These are phyloP conservation scores for Tragelaphus scriptus DNA, from an alignment of 2,113 vertebrate species.

Conservation along the genomic window DNA sequence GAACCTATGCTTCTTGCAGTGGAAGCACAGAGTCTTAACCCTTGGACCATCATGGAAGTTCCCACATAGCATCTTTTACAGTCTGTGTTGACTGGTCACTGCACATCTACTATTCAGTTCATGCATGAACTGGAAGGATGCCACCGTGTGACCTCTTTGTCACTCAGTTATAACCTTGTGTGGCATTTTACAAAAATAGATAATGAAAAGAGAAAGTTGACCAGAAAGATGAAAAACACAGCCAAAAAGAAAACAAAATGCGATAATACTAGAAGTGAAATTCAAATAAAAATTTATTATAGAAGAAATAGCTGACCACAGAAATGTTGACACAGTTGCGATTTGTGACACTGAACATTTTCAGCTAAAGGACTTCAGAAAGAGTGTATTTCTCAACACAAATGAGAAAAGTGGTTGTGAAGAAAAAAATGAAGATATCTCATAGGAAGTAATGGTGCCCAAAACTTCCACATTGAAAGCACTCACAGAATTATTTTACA, in stretches of 20 bases:
- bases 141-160: background rate
- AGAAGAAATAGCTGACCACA: background rate
- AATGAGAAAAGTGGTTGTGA: background rate
- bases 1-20: background rate
- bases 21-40: background rate
- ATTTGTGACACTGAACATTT: background rate
- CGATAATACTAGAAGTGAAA: background rate
- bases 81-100: too few species aligned
- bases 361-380: background rate
- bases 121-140: fast-evolving
- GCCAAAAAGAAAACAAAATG: background rate
- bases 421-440: background rate
- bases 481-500: background rate
- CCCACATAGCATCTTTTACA: background rate
- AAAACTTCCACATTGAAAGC: background rate
- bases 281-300: background rate
- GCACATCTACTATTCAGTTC: background rate
- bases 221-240: background rate
- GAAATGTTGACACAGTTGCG: fast-evolving
- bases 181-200: background rate
- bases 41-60: background rate
- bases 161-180: background rate
- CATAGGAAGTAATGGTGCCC: background rate
- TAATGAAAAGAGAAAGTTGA: background rate
- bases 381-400: background rate